phyloP scores from a whole-genome alignment of 64 coral and sea anemone genomes.

The Stichodactyla helianthus region DNA sequence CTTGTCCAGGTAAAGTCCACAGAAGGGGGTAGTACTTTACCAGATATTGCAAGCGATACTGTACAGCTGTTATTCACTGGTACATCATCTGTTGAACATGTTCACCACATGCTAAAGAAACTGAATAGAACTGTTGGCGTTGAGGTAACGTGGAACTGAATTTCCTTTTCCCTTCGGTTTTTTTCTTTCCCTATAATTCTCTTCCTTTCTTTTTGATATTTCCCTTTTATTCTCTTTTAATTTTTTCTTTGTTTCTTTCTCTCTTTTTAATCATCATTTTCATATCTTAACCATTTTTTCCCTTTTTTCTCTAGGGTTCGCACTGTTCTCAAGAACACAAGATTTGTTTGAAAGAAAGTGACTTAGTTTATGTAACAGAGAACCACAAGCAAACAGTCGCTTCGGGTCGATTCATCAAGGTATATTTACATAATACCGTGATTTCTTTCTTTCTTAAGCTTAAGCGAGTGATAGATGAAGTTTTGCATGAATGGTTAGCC shows the following conservation, averaged over 20 bases:
- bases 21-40: not conserved
- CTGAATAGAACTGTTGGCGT: not conserved
- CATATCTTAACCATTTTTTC: too few relatives aligned
- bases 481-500: too few relatives aligned
- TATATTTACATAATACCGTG: not conserved
- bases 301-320: not conserved
- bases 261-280: not conserved
- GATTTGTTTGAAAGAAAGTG: conserved; percentile 21
- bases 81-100: not conserved
- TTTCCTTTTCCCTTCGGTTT: not conserved
- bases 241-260: not conserved
- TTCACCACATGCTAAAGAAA: not conserved
- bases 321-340: not conserved
- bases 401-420: conserved; percentile 33
- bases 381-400: conserved; percentile 12
- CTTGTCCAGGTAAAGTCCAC: conserved; percentile 25
- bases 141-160: not conserved
- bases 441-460: not conserved
- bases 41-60: conserved; percentile 9
- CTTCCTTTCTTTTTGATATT: not conserved
- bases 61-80: conserved; percentile 13
- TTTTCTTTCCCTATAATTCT: not conserved
- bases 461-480: too few relatives aligned
- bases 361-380: conserved; percentile 31
- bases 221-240: not conserved